Evolutionary conservation across 1,140 invertebrate species (phyloP).

Genomic region (Atta colombica): DNA sequence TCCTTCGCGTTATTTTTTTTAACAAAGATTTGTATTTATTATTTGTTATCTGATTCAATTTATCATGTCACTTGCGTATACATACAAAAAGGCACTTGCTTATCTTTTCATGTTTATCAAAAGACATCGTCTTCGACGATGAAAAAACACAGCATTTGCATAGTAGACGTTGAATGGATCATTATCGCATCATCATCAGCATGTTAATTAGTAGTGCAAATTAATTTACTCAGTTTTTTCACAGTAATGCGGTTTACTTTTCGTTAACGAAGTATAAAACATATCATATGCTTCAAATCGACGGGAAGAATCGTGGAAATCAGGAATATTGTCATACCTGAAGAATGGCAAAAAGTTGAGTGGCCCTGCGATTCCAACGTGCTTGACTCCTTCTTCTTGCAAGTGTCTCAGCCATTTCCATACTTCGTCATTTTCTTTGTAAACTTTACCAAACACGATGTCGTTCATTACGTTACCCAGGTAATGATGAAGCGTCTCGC

Average conservation of each 20-base stretch:
- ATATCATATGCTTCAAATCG: not conserved
- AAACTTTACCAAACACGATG: constrained; percentile 92
- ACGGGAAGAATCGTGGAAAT: constrained; percentile 4
- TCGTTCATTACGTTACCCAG: constrained; percentile 92
- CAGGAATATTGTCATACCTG: constrained; percentile 86
- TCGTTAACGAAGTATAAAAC: constrained; percentile 1
- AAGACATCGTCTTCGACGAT: not conserved
- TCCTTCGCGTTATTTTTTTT: constrained; percentile 13
- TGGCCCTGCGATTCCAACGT: constrained; percentile 92
- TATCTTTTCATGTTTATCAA: not conserved
- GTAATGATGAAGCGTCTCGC: constrained; percentile 88
- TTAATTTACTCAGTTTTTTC: constrained; percentile 33
- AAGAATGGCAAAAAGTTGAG: constrained; percentile 94
- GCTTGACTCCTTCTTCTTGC: constrained; percentile 93
- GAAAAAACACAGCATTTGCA: constrained; percentile 51
- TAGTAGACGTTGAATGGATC: constrained; percentile 22
- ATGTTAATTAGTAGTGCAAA: constrained; percentile 29
- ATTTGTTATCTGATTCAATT: not conserved
- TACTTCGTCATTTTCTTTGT: constrained; percentile 89
- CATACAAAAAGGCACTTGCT: not conserved
- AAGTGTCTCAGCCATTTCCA: constrained; percentile 92
- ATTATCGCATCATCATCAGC: constrained; percentile 8
- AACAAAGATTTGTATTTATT: constrained; percentile 20
- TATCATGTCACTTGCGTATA: not conserved
- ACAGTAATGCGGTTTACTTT: constrained; percentile 28